Base-by-base conservation (phyloP, 2,113 vertebrate species). In the Macrotis lagotis region DNA sequence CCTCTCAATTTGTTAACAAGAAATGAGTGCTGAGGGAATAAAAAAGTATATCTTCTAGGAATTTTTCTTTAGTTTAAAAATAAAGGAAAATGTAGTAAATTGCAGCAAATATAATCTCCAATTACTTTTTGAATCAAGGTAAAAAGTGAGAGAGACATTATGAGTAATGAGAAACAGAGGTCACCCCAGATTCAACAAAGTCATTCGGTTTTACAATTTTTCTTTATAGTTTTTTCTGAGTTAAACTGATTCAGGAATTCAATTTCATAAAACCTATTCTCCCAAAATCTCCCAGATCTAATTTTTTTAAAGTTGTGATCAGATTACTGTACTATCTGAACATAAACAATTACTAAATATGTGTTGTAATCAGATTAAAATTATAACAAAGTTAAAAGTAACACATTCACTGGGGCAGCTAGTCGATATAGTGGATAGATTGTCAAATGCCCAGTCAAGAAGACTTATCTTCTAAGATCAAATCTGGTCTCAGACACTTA, bases 1-100 rank as follows among this genome's bases (percentile, higher is more conserved):
- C 74, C 94, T 92, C 88, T 25, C 44, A 96, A 91, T 92, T 90
- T 92, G 50, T 25, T 37, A 11, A 92, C 51, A 16, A 52, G 91
- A 96, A 95, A 92, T 44, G n/a, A 83, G 37, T 44, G n/a, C 25
- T 25, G 88, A 96, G 95, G 48, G 49, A 83, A 44, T 48, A 50
- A 48, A 90, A 90, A 92, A 53, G 14, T 49, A 49, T 24, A n/a
- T 90, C 25, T 22, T 97, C 25, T 59, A 51, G n/a, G 11, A 94
- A 7, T 88, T 89, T 50, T 11, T 7, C 1, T 3, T 0, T n/a
- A 47, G 11, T 90, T 94, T 92, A 91, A 96, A 96, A 92, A 94
- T 31, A 96, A 92, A n/a, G 51, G 66, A 1, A 50, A 52, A 94
- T 53, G 50, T 8, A 94, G 93, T 59, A 0, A 37, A 53, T 14